Evolutionary conservation across 2,888 invertebrate species (phyloP).

Genomic region (Suillia variegata): DNA sequence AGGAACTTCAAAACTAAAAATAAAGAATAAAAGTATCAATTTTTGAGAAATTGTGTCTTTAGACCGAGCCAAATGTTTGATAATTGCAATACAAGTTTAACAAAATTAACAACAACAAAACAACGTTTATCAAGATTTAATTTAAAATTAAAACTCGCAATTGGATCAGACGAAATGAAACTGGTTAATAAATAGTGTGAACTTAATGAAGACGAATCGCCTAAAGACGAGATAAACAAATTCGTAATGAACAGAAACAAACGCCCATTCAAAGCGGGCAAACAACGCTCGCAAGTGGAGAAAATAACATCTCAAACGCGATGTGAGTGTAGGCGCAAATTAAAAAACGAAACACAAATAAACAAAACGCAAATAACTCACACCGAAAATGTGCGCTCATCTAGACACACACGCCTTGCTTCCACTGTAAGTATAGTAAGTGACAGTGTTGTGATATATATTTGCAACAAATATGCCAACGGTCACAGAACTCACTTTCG

Average conservation of each 20-base stretch:
- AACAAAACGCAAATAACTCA: no score
- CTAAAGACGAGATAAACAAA: background rate
- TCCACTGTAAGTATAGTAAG: no score
- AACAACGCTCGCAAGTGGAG: background rate
- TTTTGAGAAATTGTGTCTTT: slow-evolving; percentile 1
- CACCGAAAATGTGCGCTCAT: no score
- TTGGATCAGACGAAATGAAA: background rate
- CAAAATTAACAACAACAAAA: background rate
- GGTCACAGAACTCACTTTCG: no score
- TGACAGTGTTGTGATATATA: no score
- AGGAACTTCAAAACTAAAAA: background rate
- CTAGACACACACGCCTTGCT: no score
- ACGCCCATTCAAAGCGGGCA: no score
- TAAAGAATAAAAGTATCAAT: background rate
- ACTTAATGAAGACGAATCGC: background rate
- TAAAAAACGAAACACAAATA: background rate
- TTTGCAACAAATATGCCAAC: no score
- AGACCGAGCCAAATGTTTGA: background rate
- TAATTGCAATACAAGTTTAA: no score
- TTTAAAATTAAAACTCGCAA: background rate
- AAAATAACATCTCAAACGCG: background rate
- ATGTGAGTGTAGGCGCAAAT: background rate
- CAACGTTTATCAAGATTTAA: background rate
- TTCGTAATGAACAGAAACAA: background rate
- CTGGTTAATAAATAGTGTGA: background rate